Evolutionary conservation across 2,113 vertebrate species (phyloP).

Genomic region (Gavialis gangeticus): DNA sequence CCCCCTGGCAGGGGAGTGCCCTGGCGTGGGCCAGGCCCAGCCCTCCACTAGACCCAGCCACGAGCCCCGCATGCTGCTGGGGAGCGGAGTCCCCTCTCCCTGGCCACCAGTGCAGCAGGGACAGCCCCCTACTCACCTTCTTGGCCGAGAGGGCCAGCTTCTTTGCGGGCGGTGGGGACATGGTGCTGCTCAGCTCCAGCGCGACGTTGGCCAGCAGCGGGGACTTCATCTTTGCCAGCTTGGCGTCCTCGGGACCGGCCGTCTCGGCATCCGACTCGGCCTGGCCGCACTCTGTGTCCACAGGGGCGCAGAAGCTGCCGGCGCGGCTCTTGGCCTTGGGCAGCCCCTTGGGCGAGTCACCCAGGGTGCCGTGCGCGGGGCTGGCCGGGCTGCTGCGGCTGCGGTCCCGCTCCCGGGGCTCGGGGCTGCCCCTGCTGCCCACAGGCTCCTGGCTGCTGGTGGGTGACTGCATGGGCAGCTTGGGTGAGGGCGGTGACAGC

Average conservation of each 20-base stretch:
- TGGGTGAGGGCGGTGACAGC: conserved; percentile 83
- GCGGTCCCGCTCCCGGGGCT: neutral
- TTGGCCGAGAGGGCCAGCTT: conserved; percentile 89
- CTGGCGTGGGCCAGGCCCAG: neutral
- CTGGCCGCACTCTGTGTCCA: conserved; percentile 50
- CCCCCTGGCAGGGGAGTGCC: neutral
- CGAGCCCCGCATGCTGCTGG: neutral
- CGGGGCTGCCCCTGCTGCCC: fast-evolving
- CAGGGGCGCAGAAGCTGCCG: conserved; percentile 60
- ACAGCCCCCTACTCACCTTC: conserved; percentile 84
- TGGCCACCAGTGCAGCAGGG: fast-evolving
- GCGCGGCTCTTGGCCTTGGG: conserved; percentile 42
- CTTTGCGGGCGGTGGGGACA: conserved; percentile 89
- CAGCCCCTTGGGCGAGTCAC: conserved; percentile 61
- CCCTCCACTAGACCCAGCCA: fast-evolving
- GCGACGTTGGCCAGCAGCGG: conserved; percentile 62
- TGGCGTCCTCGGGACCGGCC: conserved; percentile 60
- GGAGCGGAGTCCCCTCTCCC: neutral
- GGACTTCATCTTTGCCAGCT: conserved; percentile 76
- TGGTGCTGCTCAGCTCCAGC: conserved; percentile 77
- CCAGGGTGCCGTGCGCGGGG: neutral
- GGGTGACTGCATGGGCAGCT: conserved; percentile 76
- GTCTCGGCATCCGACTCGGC: conserved; percentile 51
- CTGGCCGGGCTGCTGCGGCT: neutral
- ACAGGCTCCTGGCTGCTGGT: conserved; percentile 69